Evolutionary conservation across 64 coral and sea anemone genomes (phyloP).

Genomic region (Exaiptasia diaphana): DNA sequence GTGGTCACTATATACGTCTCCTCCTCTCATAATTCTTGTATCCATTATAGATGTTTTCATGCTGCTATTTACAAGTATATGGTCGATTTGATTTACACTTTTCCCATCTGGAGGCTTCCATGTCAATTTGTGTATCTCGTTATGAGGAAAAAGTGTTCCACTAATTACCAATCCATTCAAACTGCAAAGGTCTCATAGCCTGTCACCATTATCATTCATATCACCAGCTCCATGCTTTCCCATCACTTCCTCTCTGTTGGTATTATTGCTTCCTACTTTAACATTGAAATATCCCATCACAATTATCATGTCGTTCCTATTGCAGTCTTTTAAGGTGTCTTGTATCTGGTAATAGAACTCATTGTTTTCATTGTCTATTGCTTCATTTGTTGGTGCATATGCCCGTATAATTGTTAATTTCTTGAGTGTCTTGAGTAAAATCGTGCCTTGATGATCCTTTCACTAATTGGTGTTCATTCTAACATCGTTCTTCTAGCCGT

Average conservation of each 20-base stretch:
- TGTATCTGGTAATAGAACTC: constrained; percentile 45
- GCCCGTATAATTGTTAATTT: constrained; percentile 42
- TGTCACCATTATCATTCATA: constrained; percentile 27
- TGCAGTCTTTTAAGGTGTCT: background rate
- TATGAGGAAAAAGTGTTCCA: constrained; percentile 23
- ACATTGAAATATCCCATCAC: constrained; percentile 24
- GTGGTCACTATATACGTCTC: constrained; percentile 15
- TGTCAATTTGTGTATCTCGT: background rate
- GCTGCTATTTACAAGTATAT: constrained; percentile 1
- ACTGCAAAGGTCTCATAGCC: constrained; percentile 21
- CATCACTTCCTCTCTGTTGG: constrained; percentile 13
- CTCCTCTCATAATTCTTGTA: background rate
- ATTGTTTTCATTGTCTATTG: constrained; percentile 31
- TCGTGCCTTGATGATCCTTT: constrained; percentile 34
- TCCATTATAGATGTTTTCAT: constrained; percentile 16
- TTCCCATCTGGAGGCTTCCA: constrained; percentile 35
- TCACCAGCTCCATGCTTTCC: constrained; percentile 26
- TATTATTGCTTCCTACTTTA: constrained; percentile 6
- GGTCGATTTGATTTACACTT: constrained; percentile 11
- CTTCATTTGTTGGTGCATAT: constrained; percentile 51
- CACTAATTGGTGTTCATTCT: constrained; percentile 44
- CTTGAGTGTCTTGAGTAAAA: constrained; percentile 29
- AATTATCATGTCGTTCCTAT: constrained; percentile 43
- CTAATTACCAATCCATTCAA: constrained; percentile 2
- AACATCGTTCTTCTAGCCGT: constrained; percentile 2